These are phyloP conservation scores for Helostoma temminkii DNA, from an alignment of 2,797 vertebrate species.

Conservation along the genomic window DNA sequence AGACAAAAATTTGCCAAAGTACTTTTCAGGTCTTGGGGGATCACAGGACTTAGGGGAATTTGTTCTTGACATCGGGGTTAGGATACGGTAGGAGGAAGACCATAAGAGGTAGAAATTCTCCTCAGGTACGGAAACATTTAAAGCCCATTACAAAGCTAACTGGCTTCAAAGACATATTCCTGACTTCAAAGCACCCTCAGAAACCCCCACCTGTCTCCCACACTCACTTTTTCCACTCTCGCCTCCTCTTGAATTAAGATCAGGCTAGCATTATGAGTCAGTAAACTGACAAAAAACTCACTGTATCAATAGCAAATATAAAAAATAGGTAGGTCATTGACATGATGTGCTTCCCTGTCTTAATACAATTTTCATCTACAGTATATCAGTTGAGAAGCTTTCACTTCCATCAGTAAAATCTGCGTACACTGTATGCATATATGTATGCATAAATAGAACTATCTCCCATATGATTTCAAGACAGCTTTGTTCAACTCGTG, in stretches of 20 bases:
- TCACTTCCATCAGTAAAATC: neutral
- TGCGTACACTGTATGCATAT: too few species aligned
- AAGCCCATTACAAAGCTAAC: slow-evolving; percentile 72
- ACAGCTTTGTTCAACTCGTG: neutral
- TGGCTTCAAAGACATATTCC: slow-evolving; percentile 77
- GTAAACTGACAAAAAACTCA: neutral
- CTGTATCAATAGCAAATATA: neutral
- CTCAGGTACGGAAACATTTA: slow-evolving; percentile 72
- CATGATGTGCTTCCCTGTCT: too few species aligned
- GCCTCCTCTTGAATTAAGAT: slow-evolving; percentile 41
- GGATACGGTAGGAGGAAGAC: slow-evolving; percentile 12
- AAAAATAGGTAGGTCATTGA: too few species aligned
- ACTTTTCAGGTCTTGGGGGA: neutral
- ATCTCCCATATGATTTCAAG: neutral
- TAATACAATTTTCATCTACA: too few species aligned
- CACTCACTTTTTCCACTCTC: slow-evolving; percentile 19
- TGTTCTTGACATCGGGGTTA: slow-evolving; percentile 23
- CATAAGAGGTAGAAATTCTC: slow-evolving; percentile 47
- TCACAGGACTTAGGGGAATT: slow-evolving; percentile 26
- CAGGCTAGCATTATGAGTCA: slow-evolving; percentile 8
- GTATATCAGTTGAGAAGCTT: neutral
- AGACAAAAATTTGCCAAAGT: neutral
- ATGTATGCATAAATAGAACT: too few species aligned
- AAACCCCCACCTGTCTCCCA: slow-evolving; percentile 44
- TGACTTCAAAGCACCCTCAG: slow-evolving; percentile 73